phyloP scores from a whole-genome alignment of 1,140 invertebrate species.

The Phenacoccus solenopsis region DNA sequence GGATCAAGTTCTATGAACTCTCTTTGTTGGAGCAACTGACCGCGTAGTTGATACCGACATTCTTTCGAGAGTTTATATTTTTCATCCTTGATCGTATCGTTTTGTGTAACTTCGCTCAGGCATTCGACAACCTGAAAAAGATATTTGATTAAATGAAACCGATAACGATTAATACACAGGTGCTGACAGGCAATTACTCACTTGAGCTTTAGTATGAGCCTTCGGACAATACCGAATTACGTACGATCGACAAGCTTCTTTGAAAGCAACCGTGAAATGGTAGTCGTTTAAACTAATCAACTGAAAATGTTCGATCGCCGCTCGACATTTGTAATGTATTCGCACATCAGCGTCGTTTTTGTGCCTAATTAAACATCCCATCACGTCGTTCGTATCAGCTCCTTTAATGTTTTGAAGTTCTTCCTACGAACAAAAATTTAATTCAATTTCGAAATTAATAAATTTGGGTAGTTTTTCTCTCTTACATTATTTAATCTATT shows the following conservation, averaged over 20 bases:
- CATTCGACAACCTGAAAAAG: constrained; percentile 68
- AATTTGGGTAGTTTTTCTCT: too few relatives aligned
- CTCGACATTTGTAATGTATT: constrained; percentile 69
- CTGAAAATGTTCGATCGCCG: constrained; percentile 89
- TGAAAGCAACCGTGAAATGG: constrained; percentile 89
- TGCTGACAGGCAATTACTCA: not conserved
- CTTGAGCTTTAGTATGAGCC: constrained; percentile 34
- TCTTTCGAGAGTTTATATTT: constrained; percentile 66
- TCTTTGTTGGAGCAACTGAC: constrained; percentile 76
- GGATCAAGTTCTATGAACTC: constrained; percentile 78
- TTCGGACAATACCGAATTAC: constrained; percentile 66
- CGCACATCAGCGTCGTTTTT: constrained; percentile 73
- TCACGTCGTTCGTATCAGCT: constrained; percentile 50
- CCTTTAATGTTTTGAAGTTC: not conserved
- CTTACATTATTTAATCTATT: too few relatives aligned
- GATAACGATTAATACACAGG: not conserved
- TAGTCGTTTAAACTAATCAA: constrained; percentile 87
- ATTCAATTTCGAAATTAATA: too few relatives aligned
- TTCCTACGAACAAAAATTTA: too few relatives aligned
- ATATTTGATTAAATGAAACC: not conserved
- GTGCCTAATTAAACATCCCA: constrained; percentile 86
- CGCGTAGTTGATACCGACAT: constrained; percentile 75
- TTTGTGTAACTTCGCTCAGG: constrained; percentile 75
- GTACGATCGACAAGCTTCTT: constrained; percentile 76
- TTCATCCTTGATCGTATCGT: constrained; percentile 69